These are phyloP conservation scores for Gobiocypris rarus DNA, from an alignment of 2,113 vertebrate genomes.

Conservation along the genomic window DNA sequence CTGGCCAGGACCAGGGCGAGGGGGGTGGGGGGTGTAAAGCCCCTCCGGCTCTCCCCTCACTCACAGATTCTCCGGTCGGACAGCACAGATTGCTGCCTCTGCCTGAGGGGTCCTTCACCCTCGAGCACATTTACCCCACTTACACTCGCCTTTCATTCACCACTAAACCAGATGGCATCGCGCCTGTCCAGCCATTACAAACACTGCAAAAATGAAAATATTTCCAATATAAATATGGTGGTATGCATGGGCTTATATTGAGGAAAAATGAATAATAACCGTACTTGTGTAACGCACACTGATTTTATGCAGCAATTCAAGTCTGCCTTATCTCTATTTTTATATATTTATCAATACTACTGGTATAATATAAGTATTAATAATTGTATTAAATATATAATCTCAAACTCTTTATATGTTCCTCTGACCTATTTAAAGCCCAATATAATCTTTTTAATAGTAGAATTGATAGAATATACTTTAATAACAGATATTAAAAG, in stretches of 20 bases:
- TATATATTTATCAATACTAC: background rate
- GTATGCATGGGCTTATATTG: background rate
- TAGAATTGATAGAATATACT: too few relatives aligned
- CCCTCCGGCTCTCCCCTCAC: slow-evolving; percentile 25
- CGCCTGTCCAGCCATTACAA: slow-evolving; percentile 70
- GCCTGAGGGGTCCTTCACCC: slow-evolving; percentile 70
- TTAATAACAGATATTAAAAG: background rate
- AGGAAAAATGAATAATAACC: background rate
- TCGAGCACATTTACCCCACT: slow-evolving; percentile 73
- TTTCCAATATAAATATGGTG: background rate
- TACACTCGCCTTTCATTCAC: slow-evolving; percentile 75
- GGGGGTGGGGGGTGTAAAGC: background rate
- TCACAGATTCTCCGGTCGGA: slow-evolving; percentile 25
- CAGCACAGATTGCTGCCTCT: slow-evolving; percentile 63
- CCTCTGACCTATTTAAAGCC: background rate
- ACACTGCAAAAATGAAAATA: slow-evolving; percentile 33
- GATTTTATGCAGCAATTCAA: background rate
- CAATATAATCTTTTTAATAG: background rate
- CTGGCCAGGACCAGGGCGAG: background rate
- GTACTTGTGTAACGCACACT: background rate
- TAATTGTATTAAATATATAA: too few relatives aligned
- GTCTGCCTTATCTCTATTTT: background rate
- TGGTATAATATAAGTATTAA: too few relatives aligned
- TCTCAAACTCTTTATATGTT: too few relatives aligned
- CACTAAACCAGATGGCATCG: slow-evolving; percentile 81